Evolutionary conservation across 2,113 vertebrate species (phyloP), one percentile per base, ranked within the genome.

Genomic region (Stigmatopora argus): DNA sequence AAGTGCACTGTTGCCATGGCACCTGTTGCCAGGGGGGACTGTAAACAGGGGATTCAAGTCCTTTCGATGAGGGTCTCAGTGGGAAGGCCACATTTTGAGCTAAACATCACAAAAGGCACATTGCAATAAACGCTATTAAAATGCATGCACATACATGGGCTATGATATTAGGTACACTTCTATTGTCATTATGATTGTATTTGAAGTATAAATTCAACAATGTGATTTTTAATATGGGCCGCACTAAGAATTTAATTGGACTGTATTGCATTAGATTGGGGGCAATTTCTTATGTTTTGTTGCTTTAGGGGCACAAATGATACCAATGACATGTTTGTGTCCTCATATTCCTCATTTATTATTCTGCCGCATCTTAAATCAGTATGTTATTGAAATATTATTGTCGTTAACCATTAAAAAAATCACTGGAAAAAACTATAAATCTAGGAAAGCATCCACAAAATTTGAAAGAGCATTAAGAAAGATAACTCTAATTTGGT

Each of bases 21-120:
- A 46, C 74, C 75, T 44, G 91, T 94, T 86, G 83, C 92, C 85
- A 82, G 6, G 86, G 87, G 90, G 71, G 69, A 92, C 83, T 61
- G 84, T 91, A 91, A 92, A 93, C 92, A 90, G 81, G 71, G 66
- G 78, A 74, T 76, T 77, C 63, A 19, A 80, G 68, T 77, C 61
- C 65, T 47, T 70, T 49, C 66, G 75, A 62, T 70, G 70, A 23
- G 52, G 73, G 65, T 64, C 71, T 26, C 17, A 51, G 70, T 79
- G 78, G 79, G 72, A 61, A 72, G 21, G 83, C 52, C 44, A 2
- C 48, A 38, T 63, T 67, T 72, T n/a, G 13, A 64, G 68, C 69
- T 64, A 44, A 79, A 69, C 61, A 72, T 80, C 69, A 63, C 5
- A 34, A 1, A 66, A 71, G 47, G 34, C 57, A 18, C 44, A 21